Conservation (phyloP, 2,113 vertebrate genomes). For the Microtus richardsoni region DNA sequence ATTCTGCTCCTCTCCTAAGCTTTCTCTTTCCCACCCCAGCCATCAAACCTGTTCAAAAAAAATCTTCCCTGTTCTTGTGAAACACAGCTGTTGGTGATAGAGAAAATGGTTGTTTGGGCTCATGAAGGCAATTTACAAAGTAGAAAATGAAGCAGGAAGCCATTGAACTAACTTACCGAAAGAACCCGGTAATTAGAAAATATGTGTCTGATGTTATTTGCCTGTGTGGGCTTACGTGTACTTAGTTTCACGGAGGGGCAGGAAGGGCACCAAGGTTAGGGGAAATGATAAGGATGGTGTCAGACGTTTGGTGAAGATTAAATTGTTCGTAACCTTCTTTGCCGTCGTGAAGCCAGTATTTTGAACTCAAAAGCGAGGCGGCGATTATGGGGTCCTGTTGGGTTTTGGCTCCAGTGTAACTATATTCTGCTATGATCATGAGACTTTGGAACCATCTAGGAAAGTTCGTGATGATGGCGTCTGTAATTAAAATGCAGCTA, state of each 20-base stretch:
- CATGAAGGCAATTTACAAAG: background rate
- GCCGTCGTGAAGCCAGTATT: background rate
- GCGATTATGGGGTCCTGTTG: background rate
- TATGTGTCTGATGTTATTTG: slow-evolving; percentile 1
- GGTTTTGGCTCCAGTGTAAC: background rate
- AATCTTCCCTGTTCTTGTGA: background rate
- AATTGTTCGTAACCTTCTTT: background rate
- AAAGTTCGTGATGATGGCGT: background rate
- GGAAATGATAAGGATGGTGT: background rate
- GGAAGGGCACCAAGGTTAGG: background rate
- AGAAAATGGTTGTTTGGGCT: background rate
- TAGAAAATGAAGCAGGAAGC: background rate
- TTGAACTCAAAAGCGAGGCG: background rate
- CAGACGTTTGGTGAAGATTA: background rate
- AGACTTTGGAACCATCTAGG: background rate
- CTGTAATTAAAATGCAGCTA: background rate
- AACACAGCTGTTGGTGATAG: background rate
- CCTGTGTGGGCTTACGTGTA: background rate
- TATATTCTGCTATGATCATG: background rate
- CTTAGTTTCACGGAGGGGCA: background rate
- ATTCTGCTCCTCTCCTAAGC: background rate
- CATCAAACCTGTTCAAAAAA: background rate
- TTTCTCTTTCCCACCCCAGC: background rate
- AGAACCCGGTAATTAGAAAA: background rate
- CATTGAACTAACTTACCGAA: background rate